Evolutionary conservation across 1,140 invertebrate genomes (phyloP).

Genomic region (Camponotus pennsylvanicus): DNA sequence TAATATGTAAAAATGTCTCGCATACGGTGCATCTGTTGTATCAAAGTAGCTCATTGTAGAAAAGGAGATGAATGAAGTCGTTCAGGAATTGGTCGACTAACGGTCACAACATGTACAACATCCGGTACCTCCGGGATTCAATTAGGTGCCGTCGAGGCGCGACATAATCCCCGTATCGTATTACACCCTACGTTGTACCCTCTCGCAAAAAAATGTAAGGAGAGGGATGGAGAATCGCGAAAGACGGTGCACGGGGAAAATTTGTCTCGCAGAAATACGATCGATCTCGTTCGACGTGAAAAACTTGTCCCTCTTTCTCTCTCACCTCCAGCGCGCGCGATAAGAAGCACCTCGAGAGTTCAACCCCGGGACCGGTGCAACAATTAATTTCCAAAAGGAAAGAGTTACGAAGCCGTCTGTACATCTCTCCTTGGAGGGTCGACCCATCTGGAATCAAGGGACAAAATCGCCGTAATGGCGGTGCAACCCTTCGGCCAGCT

Average conservation of each 20-base stretch:
- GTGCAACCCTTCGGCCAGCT: slow-evolving; percentile 72
- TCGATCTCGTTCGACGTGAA: neutral
- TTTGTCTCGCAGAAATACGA: slow-evolving; percentile 9
- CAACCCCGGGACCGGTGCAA: slow-evolving; percentile 26
- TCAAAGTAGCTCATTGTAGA: slow-evolving; percentile 37
- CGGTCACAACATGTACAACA: slow-evolving; percentile 67
- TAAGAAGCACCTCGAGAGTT: slow-evolving; percentile 27
- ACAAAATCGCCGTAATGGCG: slow-evolving; percentile 71
- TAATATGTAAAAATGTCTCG: neutral
- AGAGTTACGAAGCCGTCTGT: slow-evolving; percentile 67
- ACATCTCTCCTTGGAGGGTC: slow-evolving; percentile 59
- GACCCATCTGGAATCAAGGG: slow-evolving; percentile 59
- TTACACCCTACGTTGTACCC: slow-evolving; percentile 61
- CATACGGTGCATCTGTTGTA: neutral
- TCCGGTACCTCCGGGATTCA: slow-evolving; percentile 69
- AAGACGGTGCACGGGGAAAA: slow-evolving; percentile 27
- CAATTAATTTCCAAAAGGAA: slow-evolving; percentile 70
- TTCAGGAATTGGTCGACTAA: slow-evolving; percentile 63
- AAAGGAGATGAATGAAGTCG: slow-evolving; percentile 55
- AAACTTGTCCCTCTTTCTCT: slow-evolving; percentile 13
- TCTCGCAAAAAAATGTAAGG: neutral
- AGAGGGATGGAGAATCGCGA: neutral
- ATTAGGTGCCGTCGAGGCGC: slow-evolving; percentile 72
- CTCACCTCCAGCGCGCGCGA: slow-evolving; percentile 2
- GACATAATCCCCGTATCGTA: slow-evolving; percentile 69